A percentile compares a stretch with the other conserved stretches of the same genome.
Conservation (phyloP, 2,888 invertebrate genomes). For the Lysandra bellargus region DNA sequence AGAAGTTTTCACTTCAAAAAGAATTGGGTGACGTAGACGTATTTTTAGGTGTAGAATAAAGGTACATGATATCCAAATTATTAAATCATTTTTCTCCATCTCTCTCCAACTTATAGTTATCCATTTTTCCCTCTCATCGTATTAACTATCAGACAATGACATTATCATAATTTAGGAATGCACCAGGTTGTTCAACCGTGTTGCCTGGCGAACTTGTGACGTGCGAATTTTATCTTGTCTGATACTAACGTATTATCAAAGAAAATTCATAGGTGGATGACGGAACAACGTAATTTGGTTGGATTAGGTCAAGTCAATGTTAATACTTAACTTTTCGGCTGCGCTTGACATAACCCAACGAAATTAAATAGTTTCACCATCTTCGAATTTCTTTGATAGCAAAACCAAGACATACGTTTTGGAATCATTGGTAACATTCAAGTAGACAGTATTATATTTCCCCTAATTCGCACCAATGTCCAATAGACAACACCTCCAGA, state of each 20-base stretch:
- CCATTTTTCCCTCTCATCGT: neutral
- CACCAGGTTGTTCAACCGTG: slow-evolving; percentile 18
- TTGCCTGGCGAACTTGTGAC: slow-evolving; percentile 37
- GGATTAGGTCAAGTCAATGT: neutral
- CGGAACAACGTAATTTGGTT: neutral
- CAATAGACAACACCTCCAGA: too few relatives aligned
- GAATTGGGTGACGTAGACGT: too few relatives aligned
- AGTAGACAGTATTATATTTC: neutral
- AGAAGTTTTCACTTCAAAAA: too few relatives aligned
- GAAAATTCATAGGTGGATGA: neutral
- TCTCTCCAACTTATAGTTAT: neutral
- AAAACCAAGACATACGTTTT: too few relatives aligned
- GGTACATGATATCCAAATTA: neutral
- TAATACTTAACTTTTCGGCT: neutral
- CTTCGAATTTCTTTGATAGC: neutral
- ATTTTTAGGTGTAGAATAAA: neutral
- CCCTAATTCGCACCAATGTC: too few relatives aligned
- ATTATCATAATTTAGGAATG: neutral
- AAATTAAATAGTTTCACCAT: neutral
- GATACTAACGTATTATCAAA: slow-evolving; percentile 41
- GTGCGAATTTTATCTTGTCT: slow-evolving; percentile 57
- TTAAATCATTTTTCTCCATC: neutral
- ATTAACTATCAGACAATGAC: slow-evolving; percentile 25
- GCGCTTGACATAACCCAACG: neutral
- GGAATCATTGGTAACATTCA: neutral